Evolutionary conservation across 2,113 vertebrate genomes (phyloP).

Genomic region (Cyphotilapia sp.): DNA sequence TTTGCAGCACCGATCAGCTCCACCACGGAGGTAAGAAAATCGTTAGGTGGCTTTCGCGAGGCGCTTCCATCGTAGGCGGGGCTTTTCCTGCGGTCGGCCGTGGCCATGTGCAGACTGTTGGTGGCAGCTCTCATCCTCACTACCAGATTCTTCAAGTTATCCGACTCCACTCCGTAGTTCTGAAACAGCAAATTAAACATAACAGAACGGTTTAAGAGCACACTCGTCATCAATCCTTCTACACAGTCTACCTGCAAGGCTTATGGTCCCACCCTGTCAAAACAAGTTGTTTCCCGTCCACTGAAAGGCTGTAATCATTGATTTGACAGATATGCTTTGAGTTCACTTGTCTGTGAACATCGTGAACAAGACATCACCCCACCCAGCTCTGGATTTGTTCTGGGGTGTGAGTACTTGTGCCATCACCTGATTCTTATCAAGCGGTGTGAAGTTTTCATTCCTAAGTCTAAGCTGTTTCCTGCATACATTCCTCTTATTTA

Average conservation of each 20-base stretch:
- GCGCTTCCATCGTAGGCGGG: slow-evolving; percentile 77
- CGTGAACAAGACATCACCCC: background rate
- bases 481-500: slow-evolving; percentile 42
- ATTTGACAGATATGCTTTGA: slow-evolving; percentile 9
- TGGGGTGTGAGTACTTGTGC: background rate
- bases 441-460: slow-evolving; percentile 41
- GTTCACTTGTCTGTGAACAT: background rate
- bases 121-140: slow-evolving; percentile 83
- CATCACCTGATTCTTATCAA: slow-evolving; percentile 47
- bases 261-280: background rate
- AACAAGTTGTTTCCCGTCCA: slow-evolving; percentile 1
- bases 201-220: background rate
- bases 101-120: slow-evolving; percentile 85
- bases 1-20: slow-evolving; percentile 95
- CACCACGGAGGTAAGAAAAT: slow-evolving; percentile 94
- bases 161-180: slow-evolving; percentile 97
- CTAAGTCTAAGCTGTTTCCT: slow-evolving; percentile 27
- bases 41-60: slow-evolving; percentile 86
- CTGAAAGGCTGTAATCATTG: slow-evolving; percentile 2
- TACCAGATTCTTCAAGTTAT: slow-evolving; percentile 91
- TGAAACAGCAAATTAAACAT: slow-evolving; percentile 47
- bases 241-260: background rate
- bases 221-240: background rate
- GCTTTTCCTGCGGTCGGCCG: slow-evolving; percentile 80
- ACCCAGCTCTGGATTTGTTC: background rate